Evolutionary conservation across 2,888 invertebrate species (phyloP), one percentile per base, ranked within the genome.

Genomic region (Pterostichus niger): DNA sequence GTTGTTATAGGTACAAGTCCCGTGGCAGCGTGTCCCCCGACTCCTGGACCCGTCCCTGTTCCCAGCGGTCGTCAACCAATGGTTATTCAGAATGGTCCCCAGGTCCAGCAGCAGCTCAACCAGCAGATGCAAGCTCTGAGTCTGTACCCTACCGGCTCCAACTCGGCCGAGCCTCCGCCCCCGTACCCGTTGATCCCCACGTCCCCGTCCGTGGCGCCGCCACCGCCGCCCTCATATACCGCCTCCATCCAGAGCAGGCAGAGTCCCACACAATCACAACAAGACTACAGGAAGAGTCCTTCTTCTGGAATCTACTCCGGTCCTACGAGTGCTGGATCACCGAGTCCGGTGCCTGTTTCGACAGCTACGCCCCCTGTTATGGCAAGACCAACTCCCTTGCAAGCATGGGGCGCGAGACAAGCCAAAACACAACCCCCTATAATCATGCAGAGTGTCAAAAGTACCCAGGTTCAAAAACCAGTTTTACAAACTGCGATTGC

Each of bases 401-500:
- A 95, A 88, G 95, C 96, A 68, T 96, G 97, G 94, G 95, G 95
- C 82, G 96, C 96, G 81, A 92, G 96, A 75, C 98, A 98, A 89
- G 95, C 97, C 52, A 96, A 95, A 87, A 95, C 97, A 17, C 97
- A 97, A 88, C 96, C 97, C 73, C 97, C 98, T 6, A 96, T 98
- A 85, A 98, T 98, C 85, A 98, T 98, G 97, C 98, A 98, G 89
- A 97, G 97, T 40, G 98, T 98, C 15, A 97, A 97, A 89, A 97
- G 97, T 91, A 97, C 97, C 15, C 97, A 98, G 90, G 98, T 97
- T 52, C 97, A 97, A 88, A 98, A 98, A 89, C 98, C 98, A 0
- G 94, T 98, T 35, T 91, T 98, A 85, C 98, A 98, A 90, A 98
- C 98, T 13, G 98, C 98, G 9, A 96, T 97, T 73, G 98, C 97